Base-by-base conservation (phyloP, 2,113 vertebrate species). In the Osmerus mordax region DNA sequence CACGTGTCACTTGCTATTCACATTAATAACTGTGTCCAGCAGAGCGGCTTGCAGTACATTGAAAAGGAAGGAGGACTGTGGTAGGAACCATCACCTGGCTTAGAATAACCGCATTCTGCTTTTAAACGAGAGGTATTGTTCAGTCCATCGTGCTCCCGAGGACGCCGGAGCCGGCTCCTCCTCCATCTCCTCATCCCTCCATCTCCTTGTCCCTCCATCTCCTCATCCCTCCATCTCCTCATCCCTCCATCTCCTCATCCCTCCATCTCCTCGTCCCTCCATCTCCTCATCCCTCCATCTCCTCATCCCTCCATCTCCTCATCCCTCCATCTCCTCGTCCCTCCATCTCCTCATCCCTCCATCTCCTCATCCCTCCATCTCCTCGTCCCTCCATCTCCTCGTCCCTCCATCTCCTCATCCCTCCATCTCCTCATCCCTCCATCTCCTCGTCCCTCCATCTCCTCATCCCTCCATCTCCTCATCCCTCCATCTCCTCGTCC, bases 71-170 rank as follows among this genome's bases (percentile, higher is more conserved):
- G 15, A 56, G 54, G 54, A 56, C 16, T 18, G 54, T 15, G 15
- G 54, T 7, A 18, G 54, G 4, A 56, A 9, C n/a, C 54, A n/a
- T 56, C 54, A n/a, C 15, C 54, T 56, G 54, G 23, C 23, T 18
- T 19, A 51, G 9, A 3, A 12, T 29, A 52, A 13, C 8, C 13
- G 5, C 12, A 15, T 19, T 51, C 9, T 36, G 7, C 56, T 23
- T 41, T 71, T 1, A 52, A 58, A 60, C 53, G n/a, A 67, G 2
- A 36, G 65, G 16, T 47, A 28, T 73, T 75, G 72, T 72, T 61
- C 53, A 62, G 47, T 28, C 41, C 41, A 47, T 9, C 51, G 41
- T 41, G 36, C n/a, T 65, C 65, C 47, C 3, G 19, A 15, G 75
- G 66, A 71, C 7, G 41, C 41, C 41, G 32, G 65, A 41, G 2